Evolutionary conservation across 2,888 invertebrate genomes (phyloP), one percentile per base, ranked within the genome.

Genomic region (Blastobasis adustella): DNA sequence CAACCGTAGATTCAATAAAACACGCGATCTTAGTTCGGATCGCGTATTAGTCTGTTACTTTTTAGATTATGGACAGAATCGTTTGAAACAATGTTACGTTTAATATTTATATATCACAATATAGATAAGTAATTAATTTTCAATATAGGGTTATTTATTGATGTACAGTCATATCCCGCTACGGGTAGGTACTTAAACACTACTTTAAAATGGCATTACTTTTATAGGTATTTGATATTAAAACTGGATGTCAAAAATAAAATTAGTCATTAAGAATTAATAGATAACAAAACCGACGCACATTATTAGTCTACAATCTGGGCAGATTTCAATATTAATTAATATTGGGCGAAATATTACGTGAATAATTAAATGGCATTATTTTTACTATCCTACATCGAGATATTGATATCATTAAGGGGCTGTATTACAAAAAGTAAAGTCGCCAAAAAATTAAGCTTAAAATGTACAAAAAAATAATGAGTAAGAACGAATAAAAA

Each of bases 81-180:
- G 72, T 78, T 77, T 70, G 69, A 74, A 79, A 74, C 71, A 74
- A 77, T 76, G 23, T 23, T 66, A 68, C 51, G 63, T 69, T 67
- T 63, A 63, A 71, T 61, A 67, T 68, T 51, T 47, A 77, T 79
- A 80, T 79, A 80, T 80, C 80, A 80, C 80, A 80, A 23, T 71
- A 69, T 60, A 70, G 65, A 71, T 62, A 65, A 67, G 59, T 54
- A 47, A 51, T 53, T 55, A 56, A 52, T 58, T 56, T 55, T 47
- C 45, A 49, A 50, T 37, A 49, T 49, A 10, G 44, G 49, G 43
- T 49, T 49, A 49, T 47, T 23, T 10, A 46, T 46, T 47, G 37
- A 49, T 43, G 43, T 10, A 40, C 40, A 46, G 6, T 47, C 47
- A 49, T 42, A 53, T 52, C 46, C 47, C 47, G 37, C 47, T 48